These are phyloP conservation scores for Cherax quadricarinatus DNA, from an alignment of 1,140 invertebrate species.

Conservation along the genomic window DNA sequence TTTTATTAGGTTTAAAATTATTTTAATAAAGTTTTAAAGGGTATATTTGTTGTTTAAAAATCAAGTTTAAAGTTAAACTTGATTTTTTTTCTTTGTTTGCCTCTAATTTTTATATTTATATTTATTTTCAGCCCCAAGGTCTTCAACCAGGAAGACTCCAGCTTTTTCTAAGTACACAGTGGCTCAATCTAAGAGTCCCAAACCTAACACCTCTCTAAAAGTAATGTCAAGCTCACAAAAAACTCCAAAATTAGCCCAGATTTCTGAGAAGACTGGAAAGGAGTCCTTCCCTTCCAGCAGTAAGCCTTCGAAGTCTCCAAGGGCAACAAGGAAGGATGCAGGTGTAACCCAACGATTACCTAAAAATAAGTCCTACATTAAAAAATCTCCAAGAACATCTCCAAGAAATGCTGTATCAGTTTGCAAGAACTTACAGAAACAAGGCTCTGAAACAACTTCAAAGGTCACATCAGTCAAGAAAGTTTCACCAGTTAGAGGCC, in stretches of 20 bases:
- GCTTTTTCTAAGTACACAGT: background rate
- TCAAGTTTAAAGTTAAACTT: too few relatives aligned
- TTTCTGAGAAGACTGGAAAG: background rate
- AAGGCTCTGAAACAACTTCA: background rate
- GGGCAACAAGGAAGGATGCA: background rate
- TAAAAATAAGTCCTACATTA: background rate
- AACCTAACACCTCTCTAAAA: background rate
- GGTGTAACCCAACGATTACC: background rate
- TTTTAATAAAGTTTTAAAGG: too few relatives aligned
- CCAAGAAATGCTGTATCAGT: background rate
- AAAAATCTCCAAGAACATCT: background rate
- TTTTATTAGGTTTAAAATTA: too few relatives aligned
- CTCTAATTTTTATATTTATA: background rate
- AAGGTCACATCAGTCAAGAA: background rate
- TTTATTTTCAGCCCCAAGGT: conserved; percentile 11
- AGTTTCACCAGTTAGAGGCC: background rate
- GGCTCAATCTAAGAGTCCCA: background rate
- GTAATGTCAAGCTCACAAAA: background rate
- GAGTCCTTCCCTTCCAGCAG: background rate
- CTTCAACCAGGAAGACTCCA: conserved; percentile 9
- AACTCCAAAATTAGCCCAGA: background rate
- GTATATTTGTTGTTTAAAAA: too few relatives aligned
- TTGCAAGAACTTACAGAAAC: background rate
- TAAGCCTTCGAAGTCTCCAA: background rate
- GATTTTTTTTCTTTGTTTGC: too few relatives aligned